Evolutionary conservation across 2,797 vertebrate species (phyloP).

Genomic region (Molossus molossus): DNA sequence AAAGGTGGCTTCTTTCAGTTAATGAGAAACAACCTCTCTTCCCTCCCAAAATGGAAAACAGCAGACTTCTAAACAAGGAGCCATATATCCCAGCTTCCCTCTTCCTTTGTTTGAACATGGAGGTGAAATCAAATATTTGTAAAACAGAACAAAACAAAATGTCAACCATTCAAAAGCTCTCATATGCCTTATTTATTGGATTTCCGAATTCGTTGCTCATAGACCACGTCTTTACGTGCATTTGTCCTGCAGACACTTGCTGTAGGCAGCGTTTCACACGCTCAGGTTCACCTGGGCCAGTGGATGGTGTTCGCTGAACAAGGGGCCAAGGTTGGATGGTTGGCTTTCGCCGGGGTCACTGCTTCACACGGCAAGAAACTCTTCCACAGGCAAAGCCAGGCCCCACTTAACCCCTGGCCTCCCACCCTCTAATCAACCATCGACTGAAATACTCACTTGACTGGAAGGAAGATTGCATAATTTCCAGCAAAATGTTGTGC

Average conservation of each 20-base stretch:
- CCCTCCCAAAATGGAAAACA: not conserved
- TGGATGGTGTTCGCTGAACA: not conserved
- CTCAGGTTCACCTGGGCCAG: not conserved
- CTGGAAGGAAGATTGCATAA: not conserved
- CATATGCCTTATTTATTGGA: not conserved
- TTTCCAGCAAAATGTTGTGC: slow-evolving; percentile 8
- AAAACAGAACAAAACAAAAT: not conserved
- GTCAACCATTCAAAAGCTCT: not conserved
- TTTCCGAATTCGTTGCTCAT: not conserved
- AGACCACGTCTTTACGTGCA: not conserved
- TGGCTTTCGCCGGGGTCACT: not conserved
- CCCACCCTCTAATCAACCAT: not conserved
- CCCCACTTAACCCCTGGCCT: not conserved
- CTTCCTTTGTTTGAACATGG: not conserved
- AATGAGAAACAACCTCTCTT: not conserved
- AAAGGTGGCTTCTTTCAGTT: not conserved
- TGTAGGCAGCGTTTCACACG: not conserved
- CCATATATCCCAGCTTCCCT: not conserved
- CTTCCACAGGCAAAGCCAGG: not conserved
- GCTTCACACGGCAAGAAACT: not conserved
- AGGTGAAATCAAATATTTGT: not conserved
- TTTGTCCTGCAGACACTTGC: not conserved
- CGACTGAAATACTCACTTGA: not conserved
- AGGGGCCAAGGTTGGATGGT: not conserved
- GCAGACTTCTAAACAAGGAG: not conserved